Base-by-base conservation (phyloP, 2,797 vertebrate species). In the Darevskia nairensis region DNA sequence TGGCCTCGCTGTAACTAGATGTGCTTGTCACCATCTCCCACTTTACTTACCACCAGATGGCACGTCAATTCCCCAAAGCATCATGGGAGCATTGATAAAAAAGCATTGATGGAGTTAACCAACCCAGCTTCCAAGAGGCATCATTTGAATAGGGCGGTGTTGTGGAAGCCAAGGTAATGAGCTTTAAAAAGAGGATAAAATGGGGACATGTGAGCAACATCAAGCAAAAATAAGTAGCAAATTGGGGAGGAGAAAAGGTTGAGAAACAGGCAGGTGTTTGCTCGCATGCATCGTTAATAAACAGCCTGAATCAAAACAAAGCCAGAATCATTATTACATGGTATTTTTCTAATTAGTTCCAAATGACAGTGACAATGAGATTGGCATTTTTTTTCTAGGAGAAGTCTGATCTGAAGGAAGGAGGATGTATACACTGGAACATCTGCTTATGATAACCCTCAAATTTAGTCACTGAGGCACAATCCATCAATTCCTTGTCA, bases 221-320 rank as follows among this genome's bases (percentile, higher is more conserved):
- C 66, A 91, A 89, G 1, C 23, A 46, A 0, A 82, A 89, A 84
- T 72, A 87, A 68, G 17, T 27, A 1, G 35, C 85, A 80, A 46
- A 72, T 6, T 13, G 11, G 86, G 76, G 19, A 86, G 3, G 2
- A 32, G 23, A 17, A 71, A 7, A 84, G 46, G 74, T 55, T 79
- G 27, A 5, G 78, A 74, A 90, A 41, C 11, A 82, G 15, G 13
- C 39, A 91, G 35, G 69, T 88, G 75, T 91, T 92, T 90, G 3
- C 13, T 25, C 19, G 29, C 0, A 35, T 4, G 0, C n/a, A 41
- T 90, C 35, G 90, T 91, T 87, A 90, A 89, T 90, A 89, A 88
- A 1, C 35, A 89, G 41, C 9, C 8, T 72, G 17, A 90, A 90
- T 44, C 27, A 87, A 94, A 93, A 82, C 10, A 88, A 84, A 89